Conservation (phyloP, 1,140 invertebrate genomes). For the Heliconius melpomene region DNA sequence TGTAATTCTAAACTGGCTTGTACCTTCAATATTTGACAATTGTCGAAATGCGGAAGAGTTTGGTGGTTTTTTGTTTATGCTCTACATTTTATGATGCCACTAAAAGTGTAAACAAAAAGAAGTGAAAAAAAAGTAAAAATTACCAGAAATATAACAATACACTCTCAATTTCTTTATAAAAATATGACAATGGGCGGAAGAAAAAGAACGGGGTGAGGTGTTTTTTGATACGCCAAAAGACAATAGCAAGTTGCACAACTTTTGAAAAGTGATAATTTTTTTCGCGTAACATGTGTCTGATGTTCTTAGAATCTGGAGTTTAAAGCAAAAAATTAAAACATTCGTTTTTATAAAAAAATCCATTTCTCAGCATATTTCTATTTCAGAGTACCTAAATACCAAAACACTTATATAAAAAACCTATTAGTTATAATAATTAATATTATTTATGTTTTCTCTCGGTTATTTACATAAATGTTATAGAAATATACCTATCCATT, state of each 20-base stretch:
- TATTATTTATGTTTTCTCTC: background rate
- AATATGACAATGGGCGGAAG: slow-evolving; percentile 49
- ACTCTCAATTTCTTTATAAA: slow-evolving; percentile 81
- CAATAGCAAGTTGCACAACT: slow-evolving; percentile 60
- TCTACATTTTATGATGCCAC: slow-evolving; percentile 72
- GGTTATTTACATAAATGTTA: background rate
- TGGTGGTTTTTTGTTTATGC: slow-evolving; percentile 70
- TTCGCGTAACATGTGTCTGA: slow-evolving; percentile 26
- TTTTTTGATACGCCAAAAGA: slow-evolving; percentile 73
- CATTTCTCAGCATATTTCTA: background rate
- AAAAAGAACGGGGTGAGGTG: slow-evolving; percentile 61
- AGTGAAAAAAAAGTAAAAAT: slow-evolving; percentile 47
- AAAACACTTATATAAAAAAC: no score
- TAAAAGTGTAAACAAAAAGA: slow-evolving; percentile 64
- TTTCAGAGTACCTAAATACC: background rate
- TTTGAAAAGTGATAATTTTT: slow-evolving; percentile 49
- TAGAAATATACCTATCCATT: background rate
- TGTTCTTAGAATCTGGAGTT: slow-evolving; percentile 24
- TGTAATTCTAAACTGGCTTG: slow-evolving; percentile 72
- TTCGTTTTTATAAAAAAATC: slow-evolving; percentile 6
- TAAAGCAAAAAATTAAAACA: slow-evolving; percentile 22
- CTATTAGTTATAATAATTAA: background rate
- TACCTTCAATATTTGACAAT: slow-evolving; percentile 53
- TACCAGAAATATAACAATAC: slow-evolving; percentile 62
- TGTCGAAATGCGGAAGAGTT: slow-evolving; percentile 73